Conservation (phyloP, 2,888 invertebrate species). For the Aethes cnicana region DNA sequence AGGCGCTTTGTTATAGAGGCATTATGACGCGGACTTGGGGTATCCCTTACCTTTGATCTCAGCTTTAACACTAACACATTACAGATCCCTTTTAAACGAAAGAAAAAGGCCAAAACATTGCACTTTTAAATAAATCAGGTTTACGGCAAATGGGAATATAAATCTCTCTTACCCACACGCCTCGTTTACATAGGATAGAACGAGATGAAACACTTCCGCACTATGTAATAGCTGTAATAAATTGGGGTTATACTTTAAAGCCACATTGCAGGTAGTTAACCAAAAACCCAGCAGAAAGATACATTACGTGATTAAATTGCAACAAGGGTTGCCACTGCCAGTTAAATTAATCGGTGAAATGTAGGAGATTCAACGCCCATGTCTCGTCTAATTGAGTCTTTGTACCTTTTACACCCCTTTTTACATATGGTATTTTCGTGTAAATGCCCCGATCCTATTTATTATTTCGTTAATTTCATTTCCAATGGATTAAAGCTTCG, state of each 20-base stretch:
- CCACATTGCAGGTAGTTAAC: conserved; percentile 58
- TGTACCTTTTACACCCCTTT: conserved; percentile 29
- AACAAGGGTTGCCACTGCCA: conserved; percentile 46
- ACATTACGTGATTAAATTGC: conserved; percentile 75
- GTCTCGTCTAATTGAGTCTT: conserved; percentile 19
- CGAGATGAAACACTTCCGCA: conserved; percentile 19
- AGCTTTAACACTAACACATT: no score
- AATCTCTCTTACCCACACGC: conserved; percentile 17
- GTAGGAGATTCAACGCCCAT: conserved; percentile 16
- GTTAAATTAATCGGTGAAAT: conserved; percentile 27
- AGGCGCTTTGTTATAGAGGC: no score
- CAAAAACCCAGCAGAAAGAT: conserved; percentile 54
- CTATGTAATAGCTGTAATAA: conserved; percentile 27
- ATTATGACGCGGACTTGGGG: no score
- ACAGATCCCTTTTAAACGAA: no score
- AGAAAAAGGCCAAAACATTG: not conserved
- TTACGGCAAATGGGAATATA: conserved; percentile 2
- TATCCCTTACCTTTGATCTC: no score
- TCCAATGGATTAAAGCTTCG: no score
- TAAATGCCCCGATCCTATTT: not conserved
- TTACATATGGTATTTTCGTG: conserved; percentile 19
- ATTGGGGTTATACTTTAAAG: conserved; percentile 27
- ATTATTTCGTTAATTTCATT: no score
- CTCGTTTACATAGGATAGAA: conserved; percentile 19
- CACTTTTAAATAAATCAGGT: conserved; percentile 1